These are phyloP conservation scores for Spilogale gracilis DNA, from an alignment of 2,113 vertebrate species.

Conservation along the genomic window DNA sequence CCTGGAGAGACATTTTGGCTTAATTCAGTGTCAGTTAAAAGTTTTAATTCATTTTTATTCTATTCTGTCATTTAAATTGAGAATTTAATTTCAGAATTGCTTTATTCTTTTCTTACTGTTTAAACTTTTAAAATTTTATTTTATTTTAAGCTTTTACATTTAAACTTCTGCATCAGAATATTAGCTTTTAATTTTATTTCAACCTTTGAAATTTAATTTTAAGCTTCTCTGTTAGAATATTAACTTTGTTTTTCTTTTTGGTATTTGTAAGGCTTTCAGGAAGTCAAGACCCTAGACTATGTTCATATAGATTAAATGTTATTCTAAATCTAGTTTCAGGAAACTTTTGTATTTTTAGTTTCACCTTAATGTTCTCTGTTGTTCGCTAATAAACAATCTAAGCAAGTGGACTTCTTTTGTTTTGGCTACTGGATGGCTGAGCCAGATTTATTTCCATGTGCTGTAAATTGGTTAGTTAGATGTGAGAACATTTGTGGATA, in stretches of 20 bases:
- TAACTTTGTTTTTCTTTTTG: not conserved
- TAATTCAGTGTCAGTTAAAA: slow-evolving; percentile 22
- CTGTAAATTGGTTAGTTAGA: not conserved
- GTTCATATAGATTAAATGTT: not conserved
- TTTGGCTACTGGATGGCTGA: not conserved
- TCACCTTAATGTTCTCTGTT: not conserved
- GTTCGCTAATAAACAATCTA: not conserved
- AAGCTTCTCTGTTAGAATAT: not conserved
- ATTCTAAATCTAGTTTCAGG: not conserved
- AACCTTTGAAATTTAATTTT: not conserved
- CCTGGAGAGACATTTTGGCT: slow-evolving; percentile 2
- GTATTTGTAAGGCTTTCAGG: slow-evolving; percentile 7
- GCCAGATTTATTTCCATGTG: not conserved
- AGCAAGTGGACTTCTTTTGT: not conserved
- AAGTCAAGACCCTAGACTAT: not conserved
- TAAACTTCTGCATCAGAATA: not conserved
- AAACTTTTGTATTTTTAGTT: slow-evolving; percentile 31
- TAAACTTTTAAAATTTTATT: not conserved
- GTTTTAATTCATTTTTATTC: slow-evolving; percentile 15
- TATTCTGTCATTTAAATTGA: not conserved
- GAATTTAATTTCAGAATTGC: slow-evolving; percentile 45
- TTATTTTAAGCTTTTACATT: not conserved
- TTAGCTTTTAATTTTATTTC: not conserved
- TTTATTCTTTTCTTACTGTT: not conserved
- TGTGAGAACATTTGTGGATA: not conserved